phyloP scores from a whole-genome alignment of 92 coral and sea anemone genomes.

The Zoanthus gigantus region DNA sequence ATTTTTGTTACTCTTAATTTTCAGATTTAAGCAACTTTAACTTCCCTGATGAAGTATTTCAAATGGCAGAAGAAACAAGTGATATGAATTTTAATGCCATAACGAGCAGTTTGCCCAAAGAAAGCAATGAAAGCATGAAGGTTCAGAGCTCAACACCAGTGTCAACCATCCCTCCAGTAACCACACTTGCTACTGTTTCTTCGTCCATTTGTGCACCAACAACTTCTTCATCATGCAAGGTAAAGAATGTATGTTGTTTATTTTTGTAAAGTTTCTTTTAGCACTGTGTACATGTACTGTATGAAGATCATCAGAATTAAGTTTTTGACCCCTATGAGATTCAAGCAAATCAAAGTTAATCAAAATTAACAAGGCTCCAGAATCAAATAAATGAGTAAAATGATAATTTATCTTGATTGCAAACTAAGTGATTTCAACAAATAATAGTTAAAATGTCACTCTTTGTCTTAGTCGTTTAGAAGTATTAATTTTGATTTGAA shows the following conservation, averaged over 20 bases:
- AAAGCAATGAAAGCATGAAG: not conserved
- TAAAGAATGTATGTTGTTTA: not conserved
- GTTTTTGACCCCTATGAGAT: no score
- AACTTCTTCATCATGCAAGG: conserved; percentile 41
- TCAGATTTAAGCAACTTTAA: conserved; percentile 65
- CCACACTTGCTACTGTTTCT: conserved; percentile 13
- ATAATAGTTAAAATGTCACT: no score
- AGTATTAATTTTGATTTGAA: no score
- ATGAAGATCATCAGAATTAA: no score
- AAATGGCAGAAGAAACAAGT: conserved; percentile 16
- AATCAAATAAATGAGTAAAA: no score
- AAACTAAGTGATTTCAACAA: no score
- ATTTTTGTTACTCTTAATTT: not conserved
- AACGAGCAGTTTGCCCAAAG: conserved; percentile 42
- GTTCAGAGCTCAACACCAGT: conserved; percentile 7
- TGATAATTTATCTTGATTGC: no score
- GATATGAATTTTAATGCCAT: conserved; percentile 35
- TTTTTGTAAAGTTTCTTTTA: not conserved
- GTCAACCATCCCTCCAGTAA: not conserved
- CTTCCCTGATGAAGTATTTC: conserved; percentile 46
- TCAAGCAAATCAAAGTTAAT: no score
- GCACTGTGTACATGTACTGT: not conserved
- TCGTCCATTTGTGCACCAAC: conserved; percentile 37
- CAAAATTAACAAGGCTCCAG: no score
- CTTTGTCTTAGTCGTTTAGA: no score